These are phyloP conservation scores for Scophthalmus maximus DNA, from an alignment of 2,113 vertebrate species.

Conservation along the genomic window DNA sequence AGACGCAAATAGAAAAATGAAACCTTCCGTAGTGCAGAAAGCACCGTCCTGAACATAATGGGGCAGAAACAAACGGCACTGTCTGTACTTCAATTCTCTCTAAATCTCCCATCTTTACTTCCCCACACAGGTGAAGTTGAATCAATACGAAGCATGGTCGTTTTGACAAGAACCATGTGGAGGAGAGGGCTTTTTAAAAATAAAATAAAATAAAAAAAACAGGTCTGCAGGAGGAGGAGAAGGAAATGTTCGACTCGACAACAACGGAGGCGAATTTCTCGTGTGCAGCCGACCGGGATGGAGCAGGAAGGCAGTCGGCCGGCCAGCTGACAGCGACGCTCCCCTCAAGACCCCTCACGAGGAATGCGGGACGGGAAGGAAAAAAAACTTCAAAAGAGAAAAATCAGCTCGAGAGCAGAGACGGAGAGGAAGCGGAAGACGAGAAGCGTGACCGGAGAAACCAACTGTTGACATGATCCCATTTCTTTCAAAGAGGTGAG, in stretches of 20 bases:
- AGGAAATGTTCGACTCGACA: background rate
- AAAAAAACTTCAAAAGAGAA: conserved; percentile 49
- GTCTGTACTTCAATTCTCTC: too few relatives aligned
- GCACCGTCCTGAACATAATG: too few relatives aligned
- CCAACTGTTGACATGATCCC: background rate
- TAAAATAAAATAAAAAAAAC: too few relatives aligned
- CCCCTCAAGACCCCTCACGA: conserved; percentile 34
- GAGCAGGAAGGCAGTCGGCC: conserved; percentile 28
- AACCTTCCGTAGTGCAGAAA: too few relatives aligned
- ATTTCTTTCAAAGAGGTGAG: background rate
- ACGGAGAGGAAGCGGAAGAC: background rate
- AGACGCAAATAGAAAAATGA: background rate
- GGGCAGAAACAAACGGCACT: too few relatives aligned
- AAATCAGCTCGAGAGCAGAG: too few relatives aligned
- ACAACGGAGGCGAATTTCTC: conserved; percentile 43
- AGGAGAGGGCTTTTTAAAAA: background rate
- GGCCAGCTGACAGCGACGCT: conserved; percentile 35
- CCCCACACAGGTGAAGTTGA: too few relatives aligned
- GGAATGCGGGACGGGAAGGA: conserved; percentile 35
- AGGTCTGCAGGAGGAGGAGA: conserved; percentile 6
- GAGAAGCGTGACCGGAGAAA: background rate
- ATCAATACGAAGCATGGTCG: background rate
- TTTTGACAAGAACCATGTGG: background rate
- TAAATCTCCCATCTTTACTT: background rate
- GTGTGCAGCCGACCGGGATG: conserved; percentile 50